phyloP scores from a whole-genome alignment of 2,113 vertebrate species.

The Rhea americana region DNA sequence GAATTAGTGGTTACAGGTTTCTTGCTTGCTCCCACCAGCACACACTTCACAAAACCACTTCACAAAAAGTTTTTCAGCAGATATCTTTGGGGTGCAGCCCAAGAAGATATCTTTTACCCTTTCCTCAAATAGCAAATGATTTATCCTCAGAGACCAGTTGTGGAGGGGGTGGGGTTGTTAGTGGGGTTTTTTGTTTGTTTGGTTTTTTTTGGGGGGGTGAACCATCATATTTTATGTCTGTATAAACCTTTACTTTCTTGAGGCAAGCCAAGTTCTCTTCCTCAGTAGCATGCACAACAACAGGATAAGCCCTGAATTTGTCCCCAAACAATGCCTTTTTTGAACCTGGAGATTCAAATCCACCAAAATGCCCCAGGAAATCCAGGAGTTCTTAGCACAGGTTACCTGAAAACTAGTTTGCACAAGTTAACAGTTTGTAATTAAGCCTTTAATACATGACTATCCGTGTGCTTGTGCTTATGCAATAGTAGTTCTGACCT shows the following conservation, averaged over 20 bases:
- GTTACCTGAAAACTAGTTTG: conserved; percentile 11
- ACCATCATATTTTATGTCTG: background rate
- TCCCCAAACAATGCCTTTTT: conserved; percentile 1
- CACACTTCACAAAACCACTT: background rate
- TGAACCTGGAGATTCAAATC: conserved; percentile 24
- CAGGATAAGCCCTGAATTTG: background rate
- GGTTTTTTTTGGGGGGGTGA: background rate
- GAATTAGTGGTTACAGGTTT: background rate
- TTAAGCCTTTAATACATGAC: conserved; percentile 18
- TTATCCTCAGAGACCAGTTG: background rate
- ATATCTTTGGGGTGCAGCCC: background rate
- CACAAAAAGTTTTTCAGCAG: background rate
- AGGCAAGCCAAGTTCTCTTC: background rate
- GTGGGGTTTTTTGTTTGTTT: background rate
- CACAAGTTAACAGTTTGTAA: conserved; percentile 5
- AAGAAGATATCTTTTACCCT: background rate
- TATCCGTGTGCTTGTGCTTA: background rate
- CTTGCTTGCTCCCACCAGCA: background rate
- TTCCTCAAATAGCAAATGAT: background rate
- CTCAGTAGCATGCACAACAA: background rate
- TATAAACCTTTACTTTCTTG: background rate
- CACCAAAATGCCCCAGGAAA: background rate
- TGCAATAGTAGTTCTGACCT: background rate
- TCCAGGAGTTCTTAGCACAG: background rate
- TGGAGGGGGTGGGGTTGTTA: background rate